Percentiles rank a stretch among this genome's conserved stretches.
Conservation (phyloP, 2,888 invertebrate species). For the Ectemnius lituratus region DNA sequence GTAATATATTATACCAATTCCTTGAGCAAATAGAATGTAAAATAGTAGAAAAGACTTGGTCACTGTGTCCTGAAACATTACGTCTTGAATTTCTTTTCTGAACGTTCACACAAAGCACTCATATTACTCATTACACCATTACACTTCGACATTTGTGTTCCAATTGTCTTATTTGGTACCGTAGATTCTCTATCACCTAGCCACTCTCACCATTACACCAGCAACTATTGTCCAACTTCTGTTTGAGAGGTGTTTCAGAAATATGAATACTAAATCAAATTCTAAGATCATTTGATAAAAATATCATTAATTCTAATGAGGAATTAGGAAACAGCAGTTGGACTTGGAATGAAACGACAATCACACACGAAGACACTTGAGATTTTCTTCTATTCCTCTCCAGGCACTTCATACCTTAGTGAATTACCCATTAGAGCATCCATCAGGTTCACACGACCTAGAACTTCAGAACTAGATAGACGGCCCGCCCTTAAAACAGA, state of each 20-base stretch:
- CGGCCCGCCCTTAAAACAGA: conserved; percentile 35
- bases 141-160: conserved; percentile 29
- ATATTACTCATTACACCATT: conserved; percentile 24
- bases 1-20: too few relatives aligned
- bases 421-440: conserved; percentile 55
- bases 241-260: not conserved
- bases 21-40: not conserved
- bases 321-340: conserved; percentile 29
- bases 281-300: not conserved
- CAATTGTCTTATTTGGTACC: conserved; percentile 27
- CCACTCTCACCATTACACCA: conserved; percentile 18
- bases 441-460: conserved; percentile 41
- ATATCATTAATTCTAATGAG: not conserved
- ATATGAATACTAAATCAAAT: too few relatives aligned
- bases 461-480: conserved; percentile 48
- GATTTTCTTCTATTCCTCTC: conserved; percentile 44
- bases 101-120: conserved; percentile 33
- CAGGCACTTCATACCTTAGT: conserved; percentile 52
- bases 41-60: conserved; percentile 17
- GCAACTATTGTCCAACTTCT: conserved; percentile 22
- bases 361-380: conserved; percentile 38
- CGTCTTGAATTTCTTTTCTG: conserved; percentile 34
- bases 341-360: conserved; percentile 26
- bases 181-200: conserved; percentile 32
- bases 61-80: conserved; percentile 44